Evolutionary conservation across 2,888 invertebrate species (phyloP), one percentile per base, ranked within the genome.

Genomic region (Lordiphosa fenestrarum): DNA sequence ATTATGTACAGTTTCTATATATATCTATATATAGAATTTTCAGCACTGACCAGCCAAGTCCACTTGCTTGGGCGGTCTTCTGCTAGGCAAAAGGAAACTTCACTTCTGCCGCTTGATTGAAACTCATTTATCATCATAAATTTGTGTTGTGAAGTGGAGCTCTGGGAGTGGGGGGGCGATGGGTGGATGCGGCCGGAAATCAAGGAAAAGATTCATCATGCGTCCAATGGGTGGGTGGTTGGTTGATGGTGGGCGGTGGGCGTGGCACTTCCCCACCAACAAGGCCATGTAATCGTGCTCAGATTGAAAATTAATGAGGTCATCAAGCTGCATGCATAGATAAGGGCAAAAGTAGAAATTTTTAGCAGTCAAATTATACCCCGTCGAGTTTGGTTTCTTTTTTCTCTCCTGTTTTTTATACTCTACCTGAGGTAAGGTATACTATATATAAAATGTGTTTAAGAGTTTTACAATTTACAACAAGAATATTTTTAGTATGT

Each of bases 241-340:
- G 15, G n/a, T 36, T 3, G n/a, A n/a, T n/a, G 12, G n/a, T 12
- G 13, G 49, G 19, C 36, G 39, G 19, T 48, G 44, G 30, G 56
- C 52, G 49, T 41, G 49, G 39, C 41, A 64, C 66, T 80, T 67
- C 64, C 69, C 30, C 9, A 30, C 30, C 30, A 30, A 30, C 63
- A 64, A 55, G 49, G 67, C 54, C 67, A 53, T 73, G 72, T 85
- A 86, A 85, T 85, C 87, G 81, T 65, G 86, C 76, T 85, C 87
- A 85, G 85, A 86, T 85, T 85, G 87, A 86, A 85, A 86, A 85
- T 86, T 86, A 85, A 86, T 85, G 87, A 86, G 85, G 86, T 86
- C 87, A 81, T 81, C 85, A 80, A 54, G 64, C 60, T 61, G 67
- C 72, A 67, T 38, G 66, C 53, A 73, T 63, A 48, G 47, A 66